A percentile compares a stretch with the other conserved stretches of the same genome.
Evolutionary conservation across 2,113 vertebrate genomes (phyloP).

Genomic region (Zosterops lateralis): DNA sequence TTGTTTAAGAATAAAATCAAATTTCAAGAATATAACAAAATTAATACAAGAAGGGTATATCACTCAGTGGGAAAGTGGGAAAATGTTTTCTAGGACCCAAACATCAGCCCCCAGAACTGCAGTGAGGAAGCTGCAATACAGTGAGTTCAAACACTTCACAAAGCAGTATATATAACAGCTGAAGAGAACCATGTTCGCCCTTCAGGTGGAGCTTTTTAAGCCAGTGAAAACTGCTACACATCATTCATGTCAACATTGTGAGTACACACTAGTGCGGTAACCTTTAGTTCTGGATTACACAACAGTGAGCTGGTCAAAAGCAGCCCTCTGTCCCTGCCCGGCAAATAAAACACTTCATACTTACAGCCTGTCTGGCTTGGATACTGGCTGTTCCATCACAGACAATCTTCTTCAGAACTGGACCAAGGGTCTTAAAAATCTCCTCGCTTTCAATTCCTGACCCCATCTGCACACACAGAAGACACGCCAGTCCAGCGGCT

Average conservation of each 20-base stretch:
- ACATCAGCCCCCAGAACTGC: background rate
- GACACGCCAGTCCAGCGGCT: conserved; percentile 88
- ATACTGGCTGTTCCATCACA: conserved; percentile 85
- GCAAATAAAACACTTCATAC: conserved; percentile 55
- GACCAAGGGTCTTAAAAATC: conserved; percentile 90
- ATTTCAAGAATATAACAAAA: background rate
- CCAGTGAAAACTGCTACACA: background rate
- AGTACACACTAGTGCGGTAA: background rate
- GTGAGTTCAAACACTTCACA: background rate
- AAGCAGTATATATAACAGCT: background rate
- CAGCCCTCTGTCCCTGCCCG: background rate
- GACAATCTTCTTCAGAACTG: conserved; percentile 90
- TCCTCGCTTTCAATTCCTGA: conserved; percentile 96
- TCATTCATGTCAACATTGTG: background rate
- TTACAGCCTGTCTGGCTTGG: conserved; percentile 90
- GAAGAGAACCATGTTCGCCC: fast-evolving
- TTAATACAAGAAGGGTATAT: background rate
- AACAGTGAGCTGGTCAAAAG: background rate
- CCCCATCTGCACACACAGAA: conserved; percentile 93
- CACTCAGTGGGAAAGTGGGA: background rate
- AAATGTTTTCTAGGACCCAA: background rate
- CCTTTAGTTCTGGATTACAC: background rate
- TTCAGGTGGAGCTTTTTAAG: background rate
- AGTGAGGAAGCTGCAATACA: background rate
- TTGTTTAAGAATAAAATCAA: background rate